Conservation (phyloP, 2,888 invertebrate genomes). For the Colletes collaris region DNA sequence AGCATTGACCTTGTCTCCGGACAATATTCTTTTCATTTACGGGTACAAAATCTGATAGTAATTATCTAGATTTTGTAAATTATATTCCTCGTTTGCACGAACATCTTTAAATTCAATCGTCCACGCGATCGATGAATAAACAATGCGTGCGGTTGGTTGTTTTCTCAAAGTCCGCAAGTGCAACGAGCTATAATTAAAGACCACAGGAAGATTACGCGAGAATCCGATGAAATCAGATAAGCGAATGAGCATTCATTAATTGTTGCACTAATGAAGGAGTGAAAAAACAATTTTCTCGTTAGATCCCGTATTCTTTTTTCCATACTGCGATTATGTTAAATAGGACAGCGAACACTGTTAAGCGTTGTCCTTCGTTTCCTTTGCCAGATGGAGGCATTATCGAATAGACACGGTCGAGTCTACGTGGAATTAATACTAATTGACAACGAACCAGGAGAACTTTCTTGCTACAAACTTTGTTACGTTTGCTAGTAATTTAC, state of each 20-base stretch:
- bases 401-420: constrained; percentile 19
- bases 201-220: constrained; percentile 1
- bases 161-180: not conserved
- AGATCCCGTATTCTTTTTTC: constrained; percentile 9
- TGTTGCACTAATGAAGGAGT: constrained; percentile 32
- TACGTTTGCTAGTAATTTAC: too few species aligned
- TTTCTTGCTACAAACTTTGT: too few species aligned
- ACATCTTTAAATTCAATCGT: not conserved
- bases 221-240: constrained; percentile 30
- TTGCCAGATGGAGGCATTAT: constrained; percentile 38
- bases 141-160: not conserved
- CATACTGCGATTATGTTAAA: constrained; percentile 17
- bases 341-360: constrained; percentile 24
- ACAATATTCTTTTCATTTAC: too few species aligned
- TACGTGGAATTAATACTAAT: constrained; percentile 41
- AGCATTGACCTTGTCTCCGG: too few species aligned
- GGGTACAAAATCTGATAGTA: not conserved
- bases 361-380: constrained; percentile 39
- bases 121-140: not conserved
- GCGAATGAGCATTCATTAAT: constrained; percentile 27
- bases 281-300: constrained; percentile 12
- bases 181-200: constrained; percentile 22
- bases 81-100: not conserved
- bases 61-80: not conserved
- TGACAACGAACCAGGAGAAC: not conserved